Evolutionary conservation across 2,113 vertebrate genomes (phyloP), one percentile per base, ranked within the genome.

Genomic region (Columbina picui): DNA sequence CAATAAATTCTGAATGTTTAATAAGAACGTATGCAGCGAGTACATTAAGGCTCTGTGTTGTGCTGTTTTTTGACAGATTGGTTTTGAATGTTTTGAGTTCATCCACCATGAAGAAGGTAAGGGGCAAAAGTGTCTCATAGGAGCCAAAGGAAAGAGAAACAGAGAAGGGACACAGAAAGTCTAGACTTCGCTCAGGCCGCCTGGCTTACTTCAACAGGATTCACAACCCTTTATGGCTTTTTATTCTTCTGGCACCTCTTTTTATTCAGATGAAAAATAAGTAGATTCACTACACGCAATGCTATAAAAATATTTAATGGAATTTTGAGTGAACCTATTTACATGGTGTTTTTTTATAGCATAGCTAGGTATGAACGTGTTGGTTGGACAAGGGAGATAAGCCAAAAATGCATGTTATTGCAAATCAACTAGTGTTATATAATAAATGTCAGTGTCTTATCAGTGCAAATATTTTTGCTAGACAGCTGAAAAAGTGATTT

Each of bases 71-170:
- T 74, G 47, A 29, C 3, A 11, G 14, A 17, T 14, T 14, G 2
- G 0, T 41, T 79, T 64, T 69, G 6, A 65, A 29, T 57, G 6
- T 52, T 59, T 67, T 0, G 0, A 27, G 25, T 39, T 80, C 6
- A 26, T 68, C 30, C 27, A 14, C 15, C 25, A 9, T 30, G 18
- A 4, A 34, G 16, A 4, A 20, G 4, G 4, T 34, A 52, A 19
- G 29, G 17, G 15, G 32, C 3, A 76, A 53, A 63, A 71, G 4
- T 39, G 9, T 0, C 22, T 78, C 18, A 64, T 13, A 69, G 8
- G 10, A 78, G 8, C 7, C 12, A 26, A 4, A 56, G 15, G 9
- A 78, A 74, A 65, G 15, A 61, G 26, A n/a, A 32, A 45, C 1
- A 32, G 29, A 60, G 20, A 15, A 49, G 18, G 68, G 7, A 8